Conservation (phyloP, 2,113 vertebrate genomes). For the Isichthys henryi region DNA sequence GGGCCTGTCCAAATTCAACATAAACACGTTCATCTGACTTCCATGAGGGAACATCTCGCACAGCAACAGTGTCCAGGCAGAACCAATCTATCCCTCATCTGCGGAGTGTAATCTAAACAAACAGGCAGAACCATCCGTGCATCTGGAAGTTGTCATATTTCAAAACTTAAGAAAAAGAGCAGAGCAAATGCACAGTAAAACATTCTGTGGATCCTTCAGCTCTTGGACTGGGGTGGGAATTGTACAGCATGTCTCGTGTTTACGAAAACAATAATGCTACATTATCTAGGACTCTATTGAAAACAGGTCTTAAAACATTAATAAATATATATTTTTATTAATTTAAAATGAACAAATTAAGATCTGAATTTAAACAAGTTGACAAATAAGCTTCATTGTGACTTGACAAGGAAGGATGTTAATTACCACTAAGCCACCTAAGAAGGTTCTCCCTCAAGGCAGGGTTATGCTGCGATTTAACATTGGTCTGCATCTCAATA, state of each 20-base stretch:
- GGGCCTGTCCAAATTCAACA: slow-evolving; percentile 57
- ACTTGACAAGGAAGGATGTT: background rate
- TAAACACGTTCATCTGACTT: slow-evolving; percentile 47
- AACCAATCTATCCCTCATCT: slow-evolving; percentile 89
- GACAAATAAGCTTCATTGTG: background rate
- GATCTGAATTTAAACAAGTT: background rate
- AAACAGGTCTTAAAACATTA: background rate
- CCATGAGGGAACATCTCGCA: slow-evolving; percentile 60
- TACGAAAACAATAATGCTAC: background rate
- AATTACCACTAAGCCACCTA: background rate
- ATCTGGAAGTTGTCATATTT: slow-evolving; percentile 87
- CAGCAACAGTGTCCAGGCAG: slow-evolving; percentile 74
- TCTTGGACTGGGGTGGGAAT: background rate
- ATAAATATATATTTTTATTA: background rate
- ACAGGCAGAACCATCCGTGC: slow-evolving; percentile 70
- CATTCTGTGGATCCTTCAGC: background rate
- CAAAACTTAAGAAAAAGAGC: slow-evolving; percentile 57
- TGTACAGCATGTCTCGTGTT: background rate
- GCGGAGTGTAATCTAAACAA: slow-evolving; percentile 85
- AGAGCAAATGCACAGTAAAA: slow-evolving; percentile 23
- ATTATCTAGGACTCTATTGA: background rate
- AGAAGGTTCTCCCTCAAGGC: background rate
- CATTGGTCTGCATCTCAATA: background rate
- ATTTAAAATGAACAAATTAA: background rate
- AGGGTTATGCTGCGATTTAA: background rate